Percentiles rank a stretch among this genome's conserved stretches.
These are phyloP conservation scores for Argya squamiceps DNA, from an alignment of 2,797 vertebrate species.

Conservation along the genomic window DNA sequence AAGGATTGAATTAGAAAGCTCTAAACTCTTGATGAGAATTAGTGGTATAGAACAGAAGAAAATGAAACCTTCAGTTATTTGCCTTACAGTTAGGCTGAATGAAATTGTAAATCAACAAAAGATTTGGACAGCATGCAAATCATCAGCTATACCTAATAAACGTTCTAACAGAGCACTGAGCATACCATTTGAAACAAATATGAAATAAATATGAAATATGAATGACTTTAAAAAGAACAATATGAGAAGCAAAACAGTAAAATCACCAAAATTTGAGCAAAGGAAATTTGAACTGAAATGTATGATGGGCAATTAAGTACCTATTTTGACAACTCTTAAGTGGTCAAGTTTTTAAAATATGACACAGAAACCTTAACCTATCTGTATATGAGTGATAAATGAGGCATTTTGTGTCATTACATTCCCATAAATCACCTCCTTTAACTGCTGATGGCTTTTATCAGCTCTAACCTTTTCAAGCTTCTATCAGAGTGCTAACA, in stretches of 20 bases:
- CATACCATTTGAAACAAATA: constrained; percentile 69
- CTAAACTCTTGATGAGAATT: constrained; percentile 50
- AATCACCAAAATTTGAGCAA: constrained; percentile 69
- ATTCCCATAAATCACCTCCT: constrained; percentile 97
- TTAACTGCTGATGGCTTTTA: constrained; percentile 97
- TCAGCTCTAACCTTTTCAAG: constrained; percentile 99
- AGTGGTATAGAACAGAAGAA: constrained; percentile 47
- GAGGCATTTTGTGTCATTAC: constrained; percentile 98
- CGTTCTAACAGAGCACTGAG: constrained; percentile 67
- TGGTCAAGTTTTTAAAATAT: constrained; percentile 93
- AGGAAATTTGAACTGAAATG: constrained; percentile 78
- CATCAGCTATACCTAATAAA: constrained; percentile 74
- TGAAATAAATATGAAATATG: constrained; percentile 75
- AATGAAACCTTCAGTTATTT: constrained; percentile 40
- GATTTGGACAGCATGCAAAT: constrained; percentile 40
- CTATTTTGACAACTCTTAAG: constrained; percentile 86
- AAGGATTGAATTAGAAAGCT: constrained; percentile 44
- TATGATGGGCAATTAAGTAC: constrained; percentile 79
- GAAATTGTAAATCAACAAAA: constrained; percentile 62
- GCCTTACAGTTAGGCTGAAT: constrained; percentile 32
- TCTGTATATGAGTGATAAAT: constrained; percentile 94
- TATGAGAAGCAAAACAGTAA: constrained; percentile 68
- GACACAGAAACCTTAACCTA: constrained; percentile 92
- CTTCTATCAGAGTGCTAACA: constrained; percentile 95
- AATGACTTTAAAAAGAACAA: constrained; percentile 75